Evolutionary conservation across 2,113 vertebrate genomes (phyloP).

Genomic region (Rafetus swinhoei): DNA sequence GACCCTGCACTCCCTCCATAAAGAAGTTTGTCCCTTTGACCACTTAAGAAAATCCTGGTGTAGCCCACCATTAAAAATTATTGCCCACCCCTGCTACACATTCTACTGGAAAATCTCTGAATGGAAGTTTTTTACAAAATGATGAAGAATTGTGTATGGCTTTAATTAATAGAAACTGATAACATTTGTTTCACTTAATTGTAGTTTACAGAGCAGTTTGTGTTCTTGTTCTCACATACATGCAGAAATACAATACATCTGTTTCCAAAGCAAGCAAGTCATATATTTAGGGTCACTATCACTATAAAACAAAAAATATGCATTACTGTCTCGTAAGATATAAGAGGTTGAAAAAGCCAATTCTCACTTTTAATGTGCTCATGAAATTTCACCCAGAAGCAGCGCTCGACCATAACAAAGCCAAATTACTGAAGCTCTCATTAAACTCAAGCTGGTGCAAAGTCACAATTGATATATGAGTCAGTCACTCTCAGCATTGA

Average conservation of each 20-base stretch:
- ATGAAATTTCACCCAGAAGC: slow-evolving; percentile 52
- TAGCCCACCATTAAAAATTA: too few relatives aligned
- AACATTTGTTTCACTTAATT: too few relatives aligned
- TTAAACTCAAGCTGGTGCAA: slow-evolving; percentile 40
- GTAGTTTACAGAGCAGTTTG: not conserved
- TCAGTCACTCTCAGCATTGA: slow-evolving; percentile 32
- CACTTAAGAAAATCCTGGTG: too few relatives aligned
- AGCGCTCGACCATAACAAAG: slow-evolving; percentile 62
- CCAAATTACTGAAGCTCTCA: slow-evolving; percentile 56
- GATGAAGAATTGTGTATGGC: not conserved
- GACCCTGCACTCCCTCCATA: too few relatives aligned
- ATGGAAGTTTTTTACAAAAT: not conserved
- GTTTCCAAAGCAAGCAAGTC: slow-evolving; percentile 35
- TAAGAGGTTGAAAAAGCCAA: not conserved
- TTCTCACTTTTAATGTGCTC: slow-evolving; percentile 23
- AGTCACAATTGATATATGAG: slow-evolving; percentile 65
- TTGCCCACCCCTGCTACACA: too few relatives aligned
- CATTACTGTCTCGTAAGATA: slow-evolving; percentile 25
- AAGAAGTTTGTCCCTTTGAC: too few relatives aligned
- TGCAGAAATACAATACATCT: not conserved
- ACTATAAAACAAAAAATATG: slow-evolving; percentile 31
- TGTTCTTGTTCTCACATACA: not conserved
- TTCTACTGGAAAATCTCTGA: not conserved
- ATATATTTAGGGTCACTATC: slow-evolving; percentile 40
- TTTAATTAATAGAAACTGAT: not conserved